phyloP scores from a whole-genome alignment of 2,797 vertebrate species.

The Xenentodon cancila region DNA sequence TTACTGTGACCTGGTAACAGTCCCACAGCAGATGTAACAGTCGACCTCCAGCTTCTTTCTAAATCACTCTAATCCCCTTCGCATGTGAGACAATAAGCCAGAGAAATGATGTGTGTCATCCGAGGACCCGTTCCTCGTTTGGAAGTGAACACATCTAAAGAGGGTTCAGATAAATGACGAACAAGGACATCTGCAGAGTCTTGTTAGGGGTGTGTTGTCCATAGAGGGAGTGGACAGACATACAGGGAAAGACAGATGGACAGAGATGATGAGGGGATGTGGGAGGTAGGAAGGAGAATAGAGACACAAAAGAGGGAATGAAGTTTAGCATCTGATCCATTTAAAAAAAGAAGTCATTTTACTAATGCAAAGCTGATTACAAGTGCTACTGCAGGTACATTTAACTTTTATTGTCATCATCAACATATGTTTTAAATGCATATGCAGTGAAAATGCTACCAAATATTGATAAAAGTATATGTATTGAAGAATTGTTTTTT shows the following conservation, averaged over 20 bases:
- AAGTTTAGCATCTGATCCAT: not conserved
- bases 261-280: not conserved
- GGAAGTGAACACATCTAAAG: conserved; percentile 21
- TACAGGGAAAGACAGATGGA: not conserved
- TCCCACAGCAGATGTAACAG: conserved; percentile 21
- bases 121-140: conserved; percentile 24
- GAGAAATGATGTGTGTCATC: conserved; percentile 31
- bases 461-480: too few species aligned
- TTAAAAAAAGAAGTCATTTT: not conserved
- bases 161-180: conserved; percentile 44
- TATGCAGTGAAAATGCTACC: not conserved
- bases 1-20: conserved; percentile 25
- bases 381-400: not conserved
- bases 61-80: conserved; percentile 41
- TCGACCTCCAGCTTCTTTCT: conserved; percentile 26
- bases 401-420: not conserved
- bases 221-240: not conserved
- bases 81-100: conserved; percentile 41
- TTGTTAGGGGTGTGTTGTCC: conserved; percentile 31
- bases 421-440: not conserved
- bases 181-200: conserved; percentile 52
- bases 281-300: not conserved
- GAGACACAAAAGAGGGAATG: not conserved
- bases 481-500: too few species aligned
- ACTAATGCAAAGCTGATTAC: not conserved